Evolutionary conservation across 2,113 vertebrate species (phyloP).

Genomic region (Rhipidura dahli): DNA sequence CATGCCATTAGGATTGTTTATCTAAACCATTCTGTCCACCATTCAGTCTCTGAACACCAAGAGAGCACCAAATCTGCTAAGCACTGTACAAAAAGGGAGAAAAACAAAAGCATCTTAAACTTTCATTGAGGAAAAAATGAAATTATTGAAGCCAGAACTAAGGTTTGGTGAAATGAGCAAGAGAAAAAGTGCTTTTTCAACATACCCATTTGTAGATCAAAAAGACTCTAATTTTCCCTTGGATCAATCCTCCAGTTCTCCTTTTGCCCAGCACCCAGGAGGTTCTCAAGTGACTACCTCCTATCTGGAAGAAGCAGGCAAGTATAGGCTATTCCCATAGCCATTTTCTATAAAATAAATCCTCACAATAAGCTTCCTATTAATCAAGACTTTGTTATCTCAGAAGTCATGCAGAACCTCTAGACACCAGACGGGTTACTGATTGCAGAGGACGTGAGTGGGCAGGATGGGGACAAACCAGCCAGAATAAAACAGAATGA

Average conservation of each 20-base stretch:
- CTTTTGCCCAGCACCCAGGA: not conserved
- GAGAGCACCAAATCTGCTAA: not conserved
- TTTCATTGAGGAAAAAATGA: not conserved
- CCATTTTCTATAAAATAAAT: not conserved
- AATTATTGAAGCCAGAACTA: not conserved
- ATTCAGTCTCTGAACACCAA: not conserved
- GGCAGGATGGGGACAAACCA: conserved; percentile 15
- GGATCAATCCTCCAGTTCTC: not conserved
- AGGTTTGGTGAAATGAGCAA: not conserved
- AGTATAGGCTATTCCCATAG: not conserved
- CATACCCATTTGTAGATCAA: not conserved
- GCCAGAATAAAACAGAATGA: not conserved
- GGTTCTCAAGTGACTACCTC: not conserved
- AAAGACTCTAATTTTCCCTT: not conserved
- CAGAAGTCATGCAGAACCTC: not conserved
- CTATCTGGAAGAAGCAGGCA: not conserved
- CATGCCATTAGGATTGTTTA: not conserved
- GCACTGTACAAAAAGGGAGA: not conserved
- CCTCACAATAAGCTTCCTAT: not conserved
- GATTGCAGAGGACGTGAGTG: not conserved
- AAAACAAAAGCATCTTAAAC: not conserved
- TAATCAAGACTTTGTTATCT: not conserved
- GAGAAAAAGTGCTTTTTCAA: not conserved
- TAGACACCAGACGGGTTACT: not conserved
- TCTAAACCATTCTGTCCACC: not conserved